Conservation (phyloP, 2,113 vertebrate species). For the Centropristis striata region DNA sequence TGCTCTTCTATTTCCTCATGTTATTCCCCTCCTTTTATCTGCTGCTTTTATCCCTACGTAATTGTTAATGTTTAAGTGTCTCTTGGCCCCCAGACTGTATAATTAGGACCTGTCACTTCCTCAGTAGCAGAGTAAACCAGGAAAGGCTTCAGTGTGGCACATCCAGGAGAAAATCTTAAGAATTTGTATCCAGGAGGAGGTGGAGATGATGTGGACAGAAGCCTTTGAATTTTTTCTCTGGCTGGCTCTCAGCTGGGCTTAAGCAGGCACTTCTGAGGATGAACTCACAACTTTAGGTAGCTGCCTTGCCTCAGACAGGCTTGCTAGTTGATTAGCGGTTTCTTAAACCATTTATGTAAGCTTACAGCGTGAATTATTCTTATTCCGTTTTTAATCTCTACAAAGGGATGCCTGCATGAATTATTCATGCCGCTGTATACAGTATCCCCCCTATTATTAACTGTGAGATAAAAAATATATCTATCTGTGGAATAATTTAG, state of each 20-base stretch:
- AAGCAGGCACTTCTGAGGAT: constrained; percentile 63
- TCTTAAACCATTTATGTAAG: constrained; percentile 70
- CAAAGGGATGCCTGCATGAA: constrained; percentile 70
- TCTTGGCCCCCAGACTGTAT: constrained; percentile 59
- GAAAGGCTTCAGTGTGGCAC: constrained; percentile 57
- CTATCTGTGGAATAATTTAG: constrained; percentile 53
- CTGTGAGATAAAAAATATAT: constrained; percentile 54
- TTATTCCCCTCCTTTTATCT: constrained; percentile 59
- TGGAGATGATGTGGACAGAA: constrained; percentile 52
- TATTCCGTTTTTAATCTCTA: constrained; percentile 72
- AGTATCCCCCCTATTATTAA: constrained; percentile 64
- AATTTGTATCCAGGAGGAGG: constrained; percentile 54
- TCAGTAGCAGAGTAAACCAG: constrained; percentile 55
- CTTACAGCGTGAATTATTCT: constrained; percentile 66
- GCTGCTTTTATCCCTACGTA: constrained; percentile 63
- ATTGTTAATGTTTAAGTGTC: constrained; percentile 74
- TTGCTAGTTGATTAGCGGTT: constrained; percentile 70
- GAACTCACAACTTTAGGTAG: constrained; percentile 55
- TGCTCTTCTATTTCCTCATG: constrained; percentile 1
- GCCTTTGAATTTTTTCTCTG: constrained; percentile 66
- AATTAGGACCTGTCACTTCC: constrained; percentile 77
- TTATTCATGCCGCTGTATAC: constrained; percentile 72
- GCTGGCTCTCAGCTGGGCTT: constrained; percentile 55
- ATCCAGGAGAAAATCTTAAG: constrained; percentile 61
- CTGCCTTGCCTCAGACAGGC: constrained; percentile 30